Conservation (phyloP, 2,888 invertebrate species). For the Ptychoptera albimana region DNA sequence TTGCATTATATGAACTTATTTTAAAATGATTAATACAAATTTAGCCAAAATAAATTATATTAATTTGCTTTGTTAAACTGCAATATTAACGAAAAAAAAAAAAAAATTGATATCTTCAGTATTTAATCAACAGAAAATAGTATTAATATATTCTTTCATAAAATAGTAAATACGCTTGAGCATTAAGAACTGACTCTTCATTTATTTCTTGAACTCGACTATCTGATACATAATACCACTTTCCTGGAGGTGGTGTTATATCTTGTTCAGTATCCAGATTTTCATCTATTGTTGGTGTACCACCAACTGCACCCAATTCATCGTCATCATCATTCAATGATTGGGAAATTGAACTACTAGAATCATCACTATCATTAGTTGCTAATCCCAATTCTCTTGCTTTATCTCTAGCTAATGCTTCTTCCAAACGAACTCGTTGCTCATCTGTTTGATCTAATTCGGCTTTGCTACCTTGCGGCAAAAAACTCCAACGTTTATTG, state of each 20-base stretch:
- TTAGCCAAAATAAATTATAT: no score
- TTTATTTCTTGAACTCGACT: slow-evolving; percentile 66
- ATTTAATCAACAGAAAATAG: not conserved
- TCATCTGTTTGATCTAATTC: slow-evolving; percentile 35
- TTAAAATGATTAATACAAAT: no score
- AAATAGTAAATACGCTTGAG: slow-evolving; percentile 90
- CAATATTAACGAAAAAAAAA: no score
- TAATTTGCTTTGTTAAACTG: no score
- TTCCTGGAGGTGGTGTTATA: slow-evolving; percentile 40
- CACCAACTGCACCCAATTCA: slow-evolving; percentile 25
- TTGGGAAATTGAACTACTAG: slow-evolving; percentile 38
- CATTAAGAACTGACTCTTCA: slow-evolving; percentile 62
- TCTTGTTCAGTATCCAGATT: slow-evolving; percentile 17
- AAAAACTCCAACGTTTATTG: slow-evolving; percentile 57
- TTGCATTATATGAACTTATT: no score
- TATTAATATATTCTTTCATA: slow-evolving; percentile 79
- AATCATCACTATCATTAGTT: slow-evolving; percentile 34
- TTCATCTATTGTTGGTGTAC: slow-evolving; percentile 14
- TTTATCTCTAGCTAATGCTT: slow-evolving; percentile 24
- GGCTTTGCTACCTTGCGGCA: slow-evolving; percentile 43
- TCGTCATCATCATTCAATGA: slow-evolving; percentile 22
- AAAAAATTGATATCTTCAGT: no score
- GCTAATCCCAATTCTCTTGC: slow-evolving; percentile 25
- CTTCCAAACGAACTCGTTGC: slow-evolving; percentile 29
- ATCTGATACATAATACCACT: slow-evolving; percentile 93